These are phyloP conservation scores for Pandemis corylana DNA, from an alignment of 2,888 invertebrate genomes.

Conservation along the genomic window DNA sequence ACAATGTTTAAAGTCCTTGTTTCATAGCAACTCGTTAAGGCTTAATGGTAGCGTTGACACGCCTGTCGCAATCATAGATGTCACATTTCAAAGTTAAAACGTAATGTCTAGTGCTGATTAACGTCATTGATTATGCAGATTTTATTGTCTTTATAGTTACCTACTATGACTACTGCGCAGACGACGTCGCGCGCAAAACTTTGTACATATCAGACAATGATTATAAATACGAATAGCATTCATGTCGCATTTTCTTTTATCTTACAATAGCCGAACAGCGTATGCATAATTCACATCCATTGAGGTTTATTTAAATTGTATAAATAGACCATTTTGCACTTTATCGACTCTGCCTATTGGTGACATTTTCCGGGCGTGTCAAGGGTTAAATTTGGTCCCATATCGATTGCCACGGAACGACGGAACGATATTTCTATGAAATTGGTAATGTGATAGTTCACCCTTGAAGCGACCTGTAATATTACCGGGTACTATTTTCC, in stretches of 20 bases:
- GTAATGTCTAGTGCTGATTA: no score
- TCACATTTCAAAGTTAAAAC: no score
- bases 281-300: background rate
- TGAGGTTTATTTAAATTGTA: slow-evolving; percentile 7
- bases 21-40: no score
- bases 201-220: background rate
- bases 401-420: background rate
- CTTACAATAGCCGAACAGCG: background rate
- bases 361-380: slow-evolving; percentile 12
- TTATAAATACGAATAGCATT: background rate
- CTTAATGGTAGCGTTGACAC: no score
- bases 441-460: slow-evolving; percentile 20
- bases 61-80: no score
- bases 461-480: background rate
- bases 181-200: no score
- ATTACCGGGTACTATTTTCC: slow-evolving; percentile 15
- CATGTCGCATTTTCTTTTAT: background rate
- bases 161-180: no score
- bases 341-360: slow-evolving; percentile 4
- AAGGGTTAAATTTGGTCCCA: slow-evolving; percentile 2
- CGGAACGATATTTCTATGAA: background rate
- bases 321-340: slow-evolving; percentile 5
- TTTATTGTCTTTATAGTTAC: no score
- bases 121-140: no score
- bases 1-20: no score